These are phyloP conservation scores for Tenebrio molitor DNA, from an alignment of 1,140 invertebrate species.

Conservation along the genomic window DNA sequence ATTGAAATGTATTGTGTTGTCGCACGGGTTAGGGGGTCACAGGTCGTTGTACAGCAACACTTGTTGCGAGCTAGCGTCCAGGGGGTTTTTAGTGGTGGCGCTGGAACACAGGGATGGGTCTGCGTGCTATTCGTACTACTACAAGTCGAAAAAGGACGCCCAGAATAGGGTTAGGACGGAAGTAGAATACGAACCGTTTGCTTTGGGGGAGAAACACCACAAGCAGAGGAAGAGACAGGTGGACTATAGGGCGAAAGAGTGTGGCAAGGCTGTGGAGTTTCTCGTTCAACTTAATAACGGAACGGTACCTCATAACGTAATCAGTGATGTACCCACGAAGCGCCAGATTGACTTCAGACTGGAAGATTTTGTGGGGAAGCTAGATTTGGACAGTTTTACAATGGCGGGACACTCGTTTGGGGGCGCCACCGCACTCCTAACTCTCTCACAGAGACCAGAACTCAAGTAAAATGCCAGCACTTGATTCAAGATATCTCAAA, in stretches of 20 bases:
- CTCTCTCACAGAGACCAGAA: slow-evolving; percentile 69
- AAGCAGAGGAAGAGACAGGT: slow-evolving; percentile 66
- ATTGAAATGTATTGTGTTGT: slow-evolving; percentile 76
- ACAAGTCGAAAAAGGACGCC: slow-evolving; percentile 62
- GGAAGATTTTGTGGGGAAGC: slow-evolving; percentile 66
- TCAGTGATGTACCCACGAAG: slow-evolving; percentile 63
- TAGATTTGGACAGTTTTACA: slow-evolving; percentile 71
- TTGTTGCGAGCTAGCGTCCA: slow-evolving; percentile 74
- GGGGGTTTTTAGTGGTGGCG: slow-evolving; percentile 77
- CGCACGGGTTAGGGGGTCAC: slow-evolving; percentile 77
- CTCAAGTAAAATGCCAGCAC: slow-evolving; percentile 72
- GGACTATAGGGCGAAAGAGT: slow-evolving; percentile 70
- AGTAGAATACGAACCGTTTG: slow-evolving; percentile 61
- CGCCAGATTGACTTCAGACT: slow-evolving; percentile 56
- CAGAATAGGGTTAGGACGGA: slow-evolving; percentile 60
- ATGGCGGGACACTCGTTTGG: slow-evolving; percentile 80
- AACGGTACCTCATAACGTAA: slow-evolving; percentile 69
- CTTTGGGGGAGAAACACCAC: slow-evolving; percentile 64
- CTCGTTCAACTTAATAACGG: slow-evolving; percentile 72
- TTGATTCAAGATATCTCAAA: no score
- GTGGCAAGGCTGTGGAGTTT: slow-evolving; percentile 70
- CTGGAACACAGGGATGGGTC: slow-evolving; percentile 76
- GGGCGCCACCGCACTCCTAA: slow-evolving; percentile 73
- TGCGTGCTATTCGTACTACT: slow-evolving; percentile 71
- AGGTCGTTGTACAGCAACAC: slow-evolving; percentile 74